phyloP scores from a whole-genome alignment of 2,113 vertebrate genomes.

The Himantopus leucocephalus region DNA sequence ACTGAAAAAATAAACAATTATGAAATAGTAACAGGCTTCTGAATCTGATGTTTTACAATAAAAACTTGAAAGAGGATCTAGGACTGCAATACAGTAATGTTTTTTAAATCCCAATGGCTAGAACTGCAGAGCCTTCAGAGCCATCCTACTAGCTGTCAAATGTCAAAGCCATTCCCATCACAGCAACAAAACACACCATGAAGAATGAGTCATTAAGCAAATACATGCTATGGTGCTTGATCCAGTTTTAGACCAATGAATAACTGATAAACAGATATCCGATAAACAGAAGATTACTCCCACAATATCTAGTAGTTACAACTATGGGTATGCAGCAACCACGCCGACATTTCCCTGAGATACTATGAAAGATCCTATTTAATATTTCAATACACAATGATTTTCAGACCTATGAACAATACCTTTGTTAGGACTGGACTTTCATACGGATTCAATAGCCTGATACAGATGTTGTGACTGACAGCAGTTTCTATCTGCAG shows the following conservation, averaged over 20 bases:
- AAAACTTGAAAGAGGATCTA: background rate
- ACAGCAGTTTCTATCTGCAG: constrained; percentile 21
- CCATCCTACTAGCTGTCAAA: background rate
- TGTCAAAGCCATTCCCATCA: background rate
- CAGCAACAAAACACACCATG: background rate
- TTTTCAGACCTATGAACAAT: background rate
- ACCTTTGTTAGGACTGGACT: background rate
- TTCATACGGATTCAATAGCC: background rate
- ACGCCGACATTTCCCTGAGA: background rate
- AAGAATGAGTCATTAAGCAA: background rate
- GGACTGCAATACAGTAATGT: background rate
- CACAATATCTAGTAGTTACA: background rate
- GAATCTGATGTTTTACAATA: background rate
- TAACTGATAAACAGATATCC: background rate
- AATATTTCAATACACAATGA: background rate
- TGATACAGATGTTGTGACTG: constrained; percentile 24
- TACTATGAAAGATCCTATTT: background rate
- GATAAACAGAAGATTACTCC: background rate
- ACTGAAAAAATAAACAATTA: background rate
- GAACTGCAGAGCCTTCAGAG: background rate
- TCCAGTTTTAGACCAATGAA: background rate
- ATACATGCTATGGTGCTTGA: accelerated
- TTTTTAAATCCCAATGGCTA: background rate
- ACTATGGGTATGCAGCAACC: background rate
- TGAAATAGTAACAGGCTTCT: background rate